Conservation (phyloP, 2,888 invertebrate species). For the Seira sanloemensis region DNA sequence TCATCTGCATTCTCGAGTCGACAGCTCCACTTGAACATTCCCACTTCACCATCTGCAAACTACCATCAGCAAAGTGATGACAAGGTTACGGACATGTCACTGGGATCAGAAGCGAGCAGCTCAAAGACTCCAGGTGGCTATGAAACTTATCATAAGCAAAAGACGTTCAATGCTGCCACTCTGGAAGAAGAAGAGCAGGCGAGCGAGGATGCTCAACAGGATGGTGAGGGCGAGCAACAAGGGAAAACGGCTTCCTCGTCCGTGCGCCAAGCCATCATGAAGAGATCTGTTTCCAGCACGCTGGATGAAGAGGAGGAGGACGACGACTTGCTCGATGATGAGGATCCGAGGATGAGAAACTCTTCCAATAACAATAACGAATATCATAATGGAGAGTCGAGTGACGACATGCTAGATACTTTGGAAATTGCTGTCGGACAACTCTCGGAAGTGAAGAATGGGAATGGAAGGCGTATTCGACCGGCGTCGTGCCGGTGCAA, state of each 20-base stretch:
- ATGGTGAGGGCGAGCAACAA: background rate
- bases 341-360: conserved; percentile 38
- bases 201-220: background rate
- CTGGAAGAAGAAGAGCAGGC: conserved; percentile 44
- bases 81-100: conserved; percentile 72
- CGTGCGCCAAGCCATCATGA: conserved; percentile 58
- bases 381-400: conserved; percentile 71
- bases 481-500: conserved; percentile 39
- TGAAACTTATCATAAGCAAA: conserved; percentile 70
- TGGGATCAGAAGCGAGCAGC: conserved; percentile 72
- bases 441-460: conserved; percentile 66
- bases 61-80: conserved; percentile 64
- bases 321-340: conserved; percentile 49
- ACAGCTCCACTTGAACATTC: conserved; percentile 50
- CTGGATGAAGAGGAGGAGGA: conserved; percentile 72
- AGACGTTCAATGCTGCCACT: conserved; percentile 60
- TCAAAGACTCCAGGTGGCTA: conserved; percentile 71
- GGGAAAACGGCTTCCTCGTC: conserved; percentile 31
- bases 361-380: conserved; percentile 70
- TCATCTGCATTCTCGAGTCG: conserved; percentile 22
- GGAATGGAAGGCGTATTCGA: conserved; percentile 54
- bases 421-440: conserved; percentile 72
- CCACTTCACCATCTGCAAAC: conserved; percentile 69
- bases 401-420: conserved; percentile 71
- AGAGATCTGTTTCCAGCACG: conserved; percentile 69